A percentile compares a stretch with the other conserved stretches of the same genome.
These are phyloP conservation scores for Melolontha melolontha DNA, from an alignment of 2,888 invertebrate genomes.

Conservation along the genomic window DNA sequence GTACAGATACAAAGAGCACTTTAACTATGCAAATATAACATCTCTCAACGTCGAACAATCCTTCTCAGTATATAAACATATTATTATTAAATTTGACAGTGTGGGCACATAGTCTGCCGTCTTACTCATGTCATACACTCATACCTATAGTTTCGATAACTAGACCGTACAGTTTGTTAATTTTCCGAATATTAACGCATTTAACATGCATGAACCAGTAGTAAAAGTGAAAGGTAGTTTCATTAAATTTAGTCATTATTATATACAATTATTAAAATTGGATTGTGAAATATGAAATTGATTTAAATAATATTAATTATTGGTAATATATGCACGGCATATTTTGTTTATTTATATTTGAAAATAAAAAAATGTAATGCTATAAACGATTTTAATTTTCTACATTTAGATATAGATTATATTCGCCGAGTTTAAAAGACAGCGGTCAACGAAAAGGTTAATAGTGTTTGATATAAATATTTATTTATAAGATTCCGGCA, in stretches of 20 bases:
- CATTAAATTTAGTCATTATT: constrained; percentile 7
- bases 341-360: too few relatives aligned
- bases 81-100: too few relatives aligned
- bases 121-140: too few relatives aligned
- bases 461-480: constrained; percentile 7
- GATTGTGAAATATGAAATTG: constrained; percentile 19
- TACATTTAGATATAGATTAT: background rate
- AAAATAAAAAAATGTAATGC: too few relatives aligned
- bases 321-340: background rate
- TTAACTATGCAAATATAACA: too few relatives aligned
- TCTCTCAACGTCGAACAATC: too few relatives aligned
- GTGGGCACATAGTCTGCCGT: too few relatives aligned
- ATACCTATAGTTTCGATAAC: background rate
- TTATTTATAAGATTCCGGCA: constrained; percentile 4
- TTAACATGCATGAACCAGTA: constrained; percentile 7
- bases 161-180: constrained; percentile 23
- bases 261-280: background rate
- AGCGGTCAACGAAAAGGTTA: constrained; percentile 20
- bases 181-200: constrained; percentile 26
- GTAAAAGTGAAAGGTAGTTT: constrained; percentile 30
- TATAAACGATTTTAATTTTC: too few relatives aligned
- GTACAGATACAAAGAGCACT: too few relatives aligned
- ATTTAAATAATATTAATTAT: constrained; percentile 12
- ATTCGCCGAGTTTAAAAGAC: background rate
- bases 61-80: too few relatives aligned